Evolutionary conservation across 2,888 invertebrate genomes (phyloP), one percentile per base, ranked within the genome.

Genomic region (Heliothis peltigera): DNA sequence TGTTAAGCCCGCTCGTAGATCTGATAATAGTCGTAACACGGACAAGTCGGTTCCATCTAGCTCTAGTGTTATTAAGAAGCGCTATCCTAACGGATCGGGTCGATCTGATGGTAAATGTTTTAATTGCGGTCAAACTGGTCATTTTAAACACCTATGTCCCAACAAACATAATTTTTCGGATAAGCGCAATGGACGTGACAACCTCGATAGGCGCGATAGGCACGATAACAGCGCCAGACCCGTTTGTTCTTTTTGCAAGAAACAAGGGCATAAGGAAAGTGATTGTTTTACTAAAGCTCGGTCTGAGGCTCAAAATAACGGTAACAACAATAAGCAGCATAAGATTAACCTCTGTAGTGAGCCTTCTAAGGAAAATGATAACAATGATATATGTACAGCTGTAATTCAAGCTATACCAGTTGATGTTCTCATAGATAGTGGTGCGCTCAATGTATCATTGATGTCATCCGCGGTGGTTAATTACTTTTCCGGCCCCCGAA

Each of bases 401-500:
- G 54, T 64, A 1, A 44, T 64, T 4, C 43, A 64, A 10, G 64
- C 58, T 1, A 44, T 64, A 12, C 54, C 64, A 5, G 22, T 58
- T 2, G 64, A 64, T 39, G 25, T 59, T 22, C 35, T 64, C 15
- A 64, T 64, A n/a, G 54, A 64, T 32, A 64, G 58, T n/a, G 64
- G 64, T 15, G 58, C 58, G 10, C 10, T 42, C n/a, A 42, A 42
- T 6, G 42, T 42, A 2, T 42, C 42, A 1, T n/a, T 42, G 2
- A 48, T 64, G 7, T 58, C 64, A 2, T 47, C 53, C 10, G 17
- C 18, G 1, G 43, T 58, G 1, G 28, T 58, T 10, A 64, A 64
- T 5, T 35, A 54, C 19, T 48, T 64, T 15, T 18, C 43, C 2
- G 48, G 58, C 43, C 8, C 17, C n/a, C 35, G 17, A 4, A 64